Base-by-base conservation (phyloP, 2,113 vertebrate genomes). In the Nicator chloris region DNA sequence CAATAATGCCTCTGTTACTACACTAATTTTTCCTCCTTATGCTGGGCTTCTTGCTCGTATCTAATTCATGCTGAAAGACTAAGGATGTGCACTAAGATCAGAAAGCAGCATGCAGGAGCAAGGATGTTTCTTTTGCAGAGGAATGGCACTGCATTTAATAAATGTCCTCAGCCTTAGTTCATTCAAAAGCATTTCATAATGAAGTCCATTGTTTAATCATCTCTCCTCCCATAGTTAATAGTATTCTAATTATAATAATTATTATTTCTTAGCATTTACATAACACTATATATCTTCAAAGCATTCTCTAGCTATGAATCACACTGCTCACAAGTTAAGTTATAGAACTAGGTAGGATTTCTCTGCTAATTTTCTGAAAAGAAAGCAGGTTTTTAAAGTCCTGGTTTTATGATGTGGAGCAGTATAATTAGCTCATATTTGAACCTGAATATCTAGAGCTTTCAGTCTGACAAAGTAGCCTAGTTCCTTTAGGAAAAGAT, bases 211-310 rank as follows among this genome's bases (percentile, higher is more conserved):
- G 86, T 92, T 97, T 89, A 81, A 94, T 93, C 56, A 64, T 94
- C 64, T 68, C 17, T 81, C 53, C 44, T 95, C 39, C 33, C 44
- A 27, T 40, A 42, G 26, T 95, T 95, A 94, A 91, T 93, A 96
- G 81, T 93, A 94, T 92, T 94, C 80, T 95, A 95, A 93, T 94
- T 93, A 86, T 70, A 80, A 93, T 93, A 88, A 92, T 90, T 77
- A 85, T 73, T 92, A 90, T 95, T 95, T 94, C 51, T 75, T 88
- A 42, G 68, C 60, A 51, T 91, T 92, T 91, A 68, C 81, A 86
- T 93, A 92, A 56, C 47, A 75, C 56, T 81, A 63, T n/a, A 18
- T 35, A 49, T 75, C 88, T 95, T 96, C 91, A 97, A 97, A 95
- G 88, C 91, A 89, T 91, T 94, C 51, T 75, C 65, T 64, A 75